Conservation (phyloP, 2,113 vertebrate species). For the Sander lucioperca region DNA sequence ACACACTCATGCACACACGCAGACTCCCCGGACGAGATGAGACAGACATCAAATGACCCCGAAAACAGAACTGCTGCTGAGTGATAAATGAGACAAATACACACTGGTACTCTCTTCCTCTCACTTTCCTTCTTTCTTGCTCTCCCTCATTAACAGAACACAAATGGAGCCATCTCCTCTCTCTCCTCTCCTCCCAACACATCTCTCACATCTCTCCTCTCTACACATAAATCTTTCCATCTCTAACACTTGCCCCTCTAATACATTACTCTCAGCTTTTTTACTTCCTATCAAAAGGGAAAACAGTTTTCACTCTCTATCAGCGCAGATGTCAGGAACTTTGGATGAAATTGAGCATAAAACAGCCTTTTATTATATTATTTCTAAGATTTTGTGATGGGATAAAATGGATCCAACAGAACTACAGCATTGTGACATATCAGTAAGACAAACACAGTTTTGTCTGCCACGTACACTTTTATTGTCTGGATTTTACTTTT, state of each 20-base stretch:
- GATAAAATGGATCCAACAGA: slow-evolving; percentile 10
- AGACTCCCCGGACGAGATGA: slow-evolving; percentile 62
- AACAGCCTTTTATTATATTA: slow-evolving; percentile 8
- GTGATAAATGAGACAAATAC: slow-evolving; percentile 79
- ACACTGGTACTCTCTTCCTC: slow-evolving; percentile 40
- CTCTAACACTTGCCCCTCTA: slow-evolving; percentile 7
- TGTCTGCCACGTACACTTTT: neutral
- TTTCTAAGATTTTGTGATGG: neutral
- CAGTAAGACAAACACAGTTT: neutral
- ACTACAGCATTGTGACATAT: neutral
- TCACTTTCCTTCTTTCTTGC: slow-evolving; percentile 45
- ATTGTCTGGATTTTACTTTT: slow-evolving; percentile 18
- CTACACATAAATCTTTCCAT: slow-evolving; percentile 41
- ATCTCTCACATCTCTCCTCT: no score
- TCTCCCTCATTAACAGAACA: slow-evolving; percentile 68
- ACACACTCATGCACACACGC: slow-evolving; percentile 33
- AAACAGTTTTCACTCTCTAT: slow-evolving; percentile 28
- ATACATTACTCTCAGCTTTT: slow-evolving; percentile 28
- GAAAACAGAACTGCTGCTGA: slow-evolving; percentile 70
- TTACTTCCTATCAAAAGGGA: slow-evolving; percentile 1
- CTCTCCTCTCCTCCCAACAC: slow-evolving; percentile 36
- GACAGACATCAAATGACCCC: slow-evolving; percentile 74
- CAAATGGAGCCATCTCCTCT: slow-evolving; percentile 65
- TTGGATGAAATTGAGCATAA: neutral
- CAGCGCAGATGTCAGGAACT: slow-evolving; percentile 11